Base-by-base conservation (phyloP, 2,888 invertebrate genomes). In the Cinara cedri region DNA sequence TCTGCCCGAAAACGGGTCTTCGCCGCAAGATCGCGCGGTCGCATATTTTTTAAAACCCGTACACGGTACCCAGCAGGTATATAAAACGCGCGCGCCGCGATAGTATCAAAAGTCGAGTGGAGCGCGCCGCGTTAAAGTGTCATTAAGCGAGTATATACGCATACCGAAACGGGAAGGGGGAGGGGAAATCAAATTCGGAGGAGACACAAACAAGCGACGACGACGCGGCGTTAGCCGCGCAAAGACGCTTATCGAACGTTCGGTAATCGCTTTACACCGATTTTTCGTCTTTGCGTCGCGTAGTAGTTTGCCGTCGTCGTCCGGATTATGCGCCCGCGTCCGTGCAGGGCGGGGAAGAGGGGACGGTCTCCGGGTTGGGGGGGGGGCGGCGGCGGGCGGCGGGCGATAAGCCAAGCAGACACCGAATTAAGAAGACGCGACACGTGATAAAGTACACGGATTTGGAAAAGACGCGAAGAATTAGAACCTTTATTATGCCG, bases 381-480 rank as follows among this genome's bases (percentile, higher is more conserved):
- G 49, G 19, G 4, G 26, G 26, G 26, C 13, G 60, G 42, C 42
- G 46, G 68, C 16, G 51, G 63, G 44, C n/a, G 34, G 55, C 42
- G 74, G 74, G 66, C 78, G 78, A 78, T 78, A 78, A 78, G 78
- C 78, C 78, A 78, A 78, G 78, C 24, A 70, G 78, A 78, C 78
- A 70, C 51, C 78, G 78, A 78, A 78, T 78, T 78, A 78, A 78
- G 78, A 68, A 76, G 57, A n/a, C n/a, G 34, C 78, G 78, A 78
- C 78, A 78, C 78, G 78, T 78, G 78, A 78, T 78, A 78, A 78
- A 78, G 78, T 78, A 70, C 68, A 78, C 78, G 70, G 78, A 78
- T 78, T 78, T 70, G 60, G 60, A 42, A 70, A 49, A 78, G 78
- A 62, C 78, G n/a, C n/a, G 78, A 78, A 70, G 78, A 78, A 78